These are phyloP conservation scores for Cordylochernes scorpioides DNA, from an alignment of 2,888 invertebrate species.

Conservation along the genomic window DNA sequence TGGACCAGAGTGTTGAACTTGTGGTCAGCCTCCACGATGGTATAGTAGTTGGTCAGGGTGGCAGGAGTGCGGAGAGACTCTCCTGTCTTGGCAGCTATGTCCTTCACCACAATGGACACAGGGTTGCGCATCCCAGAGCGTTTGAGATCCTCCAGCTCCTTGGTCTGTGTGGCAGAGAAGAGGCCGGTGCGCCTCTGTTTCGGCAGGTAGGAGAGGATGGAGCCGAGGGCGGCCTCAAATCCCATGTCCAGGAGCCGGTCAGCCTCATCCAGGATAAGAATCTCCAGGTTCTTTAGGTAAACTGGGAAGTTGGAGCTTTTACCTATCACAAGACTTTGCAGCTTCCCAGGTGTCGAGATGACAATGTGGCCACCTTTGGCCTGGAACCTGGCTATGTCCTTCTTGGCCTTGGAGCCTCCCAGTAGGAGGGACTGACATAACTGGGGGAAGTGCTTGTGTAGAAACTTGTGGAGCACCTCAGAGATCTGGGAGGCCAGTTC, in stretches of 20 bases:
- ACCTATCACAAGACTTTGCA: constrained; percentile 41
- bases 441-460: constrained; percentile 14
- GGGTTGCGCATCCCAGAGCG: constrained; percentile 82
- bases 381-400: constrained; percentile 39
- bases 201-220: constrained; percentile 67
- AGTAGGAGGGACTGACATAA: constrained; percentile 26
- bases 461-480: constrained; percentile 22
- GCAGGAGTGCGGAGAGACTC: constrained; percentile 24
- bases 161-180: constrained; percentile 97
- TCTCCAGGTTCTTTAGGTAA: constrained; percentile 28
- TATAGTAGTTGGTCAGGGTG: constrained; percentile 37
- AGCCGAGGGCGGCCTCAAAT: constrained; percentile 54
- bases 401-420: constrained; percentile 53
- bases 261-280: constrained; percentile 83
- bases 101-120: constrained; percentile 60
- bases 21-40: constrained; percentile 26
- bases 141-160: constrained; percentile 64
- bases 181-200: constrained; percentile 77
- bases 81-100: constrained; percentile 37
- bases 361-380: constrained; percentile 51
- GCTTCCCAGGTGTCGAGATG: constrained; percentile 75
- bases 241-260: constrained; percentile 78
- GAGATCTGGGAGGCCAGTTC: constrained; percentile 75
- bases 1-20: constrained; percentile 52
- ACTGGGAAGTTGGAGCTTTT: constrained; percentile 3